phyloP scores from a whole-genome alignment of 2,797 vertebrate genomes.

The Scyliorhinus canicula region DNA sequence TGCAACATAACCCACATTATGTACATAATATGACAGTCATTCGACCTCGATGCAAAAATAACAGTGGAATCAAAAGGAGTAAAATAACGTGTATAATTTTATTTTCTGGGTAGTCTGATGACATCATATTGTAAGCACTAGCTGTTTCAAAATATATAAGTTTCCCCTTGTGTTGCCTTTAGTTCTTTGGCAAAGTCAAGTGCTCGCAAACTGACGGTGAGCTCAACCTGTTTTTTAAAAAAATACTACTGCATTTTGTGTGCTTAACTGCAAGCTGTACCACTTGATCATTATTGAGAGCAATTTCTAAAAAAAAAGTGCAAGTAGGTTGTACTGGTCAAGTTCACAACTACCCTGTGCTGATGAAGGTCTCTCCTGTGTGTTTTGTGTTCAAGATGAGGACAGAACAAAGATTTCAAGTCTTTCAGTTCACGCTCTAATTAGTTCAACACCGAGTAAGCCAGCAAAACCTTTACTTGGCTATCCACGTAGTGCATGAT shows the following conservation, averaged over 20 bases:
- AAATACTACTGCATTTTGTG: background rate
- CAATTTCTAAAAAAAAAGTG: background rate
- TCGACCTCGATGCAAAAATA: no score
- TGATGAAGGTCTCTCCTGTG: background rate
- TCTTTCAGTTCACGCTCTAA: background rate
- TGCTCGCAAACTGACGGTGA: background rate
- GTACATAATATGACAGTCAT: background rate
- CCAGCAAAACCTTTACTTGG: background rate
- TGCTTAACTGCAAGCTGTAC: background rate
- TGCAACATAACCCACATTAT: no score
- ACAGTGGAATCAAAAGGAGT: no score
- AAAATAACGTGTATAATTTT: no score
- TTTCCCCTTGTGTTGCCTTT: background rate
- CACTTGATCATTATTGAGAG: background rate
- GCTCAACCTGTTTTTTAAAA: background rate
- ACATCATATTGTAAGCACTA: background rate
- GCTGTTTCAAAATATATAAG: background rate
- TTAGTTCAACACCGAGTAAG: background rate
- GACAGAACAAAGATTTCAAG: background rate
- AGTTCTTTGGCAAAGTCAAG: background rate
- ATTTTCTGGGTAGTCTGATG: background rate
- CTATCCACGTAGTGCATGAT: background rate
- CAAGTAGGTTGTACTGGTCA: background rate
- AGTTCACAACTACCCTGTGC: background rate
- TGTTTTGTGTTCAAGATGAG: background rate